Percentiles rank a stretch among this genome's conserved stretches.
phyloP scores from a whole-genome alignment of 2,888 invertebrate species.

The Mimumesa dahlbomi region DNA sequence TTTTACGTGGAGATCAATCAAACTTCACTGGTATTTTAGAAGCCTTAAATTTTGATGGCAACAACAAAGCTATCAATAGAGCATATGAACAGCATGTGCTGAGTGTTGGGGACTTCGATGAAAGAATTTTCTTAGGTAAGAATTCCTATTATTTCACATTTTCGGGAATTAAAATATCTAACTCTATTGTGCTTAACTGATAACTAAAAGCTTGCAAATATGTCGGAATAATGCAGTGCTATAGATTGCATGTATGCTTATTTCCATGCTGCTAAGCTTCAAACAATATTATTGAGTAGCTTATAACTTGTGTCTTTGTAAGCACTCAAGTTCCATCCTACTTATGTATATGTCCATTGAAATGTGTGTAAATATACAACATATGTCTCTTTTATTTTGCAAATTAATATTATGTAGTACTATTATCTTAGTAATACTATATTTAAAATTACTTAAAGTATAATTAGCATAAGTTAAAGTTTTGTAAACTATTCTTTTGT shows the following conservation, averaged over 20 bases:
- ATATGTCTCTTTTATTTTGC: too few species aligned
- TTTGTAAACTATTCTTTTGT: too few species aligned
- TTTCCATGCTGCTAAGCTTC: slow-evolving; percentile 13
- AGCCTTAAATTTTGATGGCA: slow-evolving; percentile 89
- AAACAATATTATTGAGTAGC: not conserved
- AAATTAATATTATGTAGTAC: too few species aligned
- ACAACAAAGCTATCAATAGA: slow-evolving; percentile 91
- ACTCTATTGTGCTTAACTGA: slow-evolving; percentile 9
- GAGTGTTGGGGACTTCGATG: slow-evolving; percentile 97
- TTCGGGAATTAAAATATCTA: not conserved
- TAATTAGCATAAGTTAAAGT: too few species aligned
- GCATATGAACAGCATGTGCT: slow-evolving; percentile 95
- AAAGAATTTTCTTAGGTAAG: slow-evolving; percentile 93
- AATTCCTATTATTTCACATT: not conserved
- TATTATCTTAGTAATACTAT: too few species aligned
- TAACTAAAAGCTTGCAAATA: slow-evolving; percentile 16
- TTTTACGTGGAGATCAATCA: slow-evolving; percentile 87
- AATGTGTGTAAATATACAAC: too few species aligned
- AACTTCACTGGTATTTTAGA: slow-evolving; percentile 90
- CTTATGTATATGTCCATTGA: too few species aligned
- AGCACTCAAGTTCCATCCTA: too few species aligned
- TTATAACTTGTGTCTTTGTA: not conserved
- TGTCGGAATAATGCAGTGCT: slow-evolving; percentile 2
- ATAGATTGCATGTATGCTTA: slow-evolving; percentile 27
- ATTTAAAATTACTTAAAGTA: too few species aligned